Evolutionary conservation across 2,113 vertebrate genomes (phyloP).

Genomic region (Regulus satrapa): DNA sequence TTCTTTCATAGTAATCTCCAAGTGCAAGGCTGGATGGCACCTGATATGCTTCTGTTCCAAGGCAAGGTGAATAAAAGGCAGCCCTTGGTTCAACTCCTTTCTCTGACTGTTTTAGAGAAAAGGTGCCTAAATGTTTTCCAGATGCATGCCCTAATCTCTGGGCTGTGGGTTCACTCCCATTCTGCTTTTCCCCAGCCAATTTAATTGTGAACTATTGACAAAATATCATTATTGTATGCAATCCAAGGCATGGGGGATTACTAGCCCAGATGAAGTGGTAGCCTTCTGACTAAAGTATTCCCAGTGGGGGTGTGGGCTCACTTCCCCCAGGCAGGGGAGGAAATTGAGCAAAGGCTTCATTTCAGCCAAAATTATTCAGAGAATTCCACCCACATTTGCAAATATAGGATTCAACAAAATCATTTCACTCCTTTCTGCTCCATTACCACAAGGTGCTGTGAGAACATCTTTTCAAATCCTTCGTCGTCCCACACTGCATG

Average conservation of each 20-base stretch:
- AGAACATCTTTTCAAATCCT: slow-evolving; percentile 48
- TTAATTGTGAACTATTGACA: neutral
- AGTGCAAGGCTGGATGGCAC: neutral
- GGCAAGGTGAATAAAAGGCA: neutral
- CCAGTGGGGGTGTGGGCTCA: neutral
- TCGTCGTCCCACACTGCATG: neutral
- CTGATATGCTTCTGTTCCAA: neutral
- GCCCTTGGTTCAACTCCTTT: neutral
- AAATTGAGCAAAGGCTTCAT: slow-evolving; percentile 28
- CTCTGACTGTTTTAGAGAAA: neutral
- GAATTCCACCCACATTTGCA: slow-evolving; percentile 54
- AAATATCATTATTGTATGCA: neutral
- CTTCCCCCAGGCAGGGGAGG: neutral
- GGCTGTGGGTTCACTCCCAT: neutral
- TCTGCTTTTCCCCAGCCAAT: neutral
- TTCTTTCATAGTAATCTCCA: neutral
- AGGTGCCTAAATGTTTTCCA: neutral
- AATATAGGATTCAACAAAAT: slow-evolving; percentile 31
- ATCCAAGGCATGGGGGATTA: neutral
- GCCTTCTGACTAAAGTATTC: neutral
- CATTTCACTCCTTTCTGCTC: slow-evolving; percentile 26
- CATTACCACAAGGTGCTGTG: neutral
- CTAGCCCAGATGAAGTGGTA: neutral
- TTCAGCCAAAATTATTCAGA: slow-evolving; percentile 56
- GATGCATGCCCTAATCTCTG: neutral